Evolutionary conservation across 1,140 invertebrate genomes (phyloP).

Genomic region (Procambarus clarkii): DNA sequence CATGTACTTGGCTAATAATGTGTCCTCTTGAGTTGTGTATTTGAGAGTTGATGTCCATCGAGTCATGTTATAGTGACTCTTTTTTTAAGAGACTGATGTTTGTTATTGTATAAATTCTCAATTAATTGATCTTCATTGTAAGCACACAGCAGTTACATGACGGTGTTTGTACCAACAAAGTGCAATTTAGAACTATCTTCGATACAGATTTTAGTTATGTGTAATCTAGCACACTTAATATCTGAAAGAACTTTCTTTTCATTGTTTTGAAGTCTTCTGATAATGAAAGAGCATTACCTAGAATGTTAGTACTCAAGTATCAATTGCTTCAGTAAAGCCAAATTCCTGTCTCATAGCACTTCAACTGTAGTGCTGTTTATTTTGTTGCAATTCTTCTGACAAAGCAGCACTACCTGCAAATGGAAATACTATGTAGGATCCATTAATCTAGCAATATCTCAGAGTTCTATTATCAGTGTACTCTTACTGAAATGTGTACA

Average conservation of each 20-base stretch:
- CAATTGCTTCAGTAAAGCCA: background rate
- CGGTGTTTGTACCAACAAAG: background rate
- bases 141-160: background rate
- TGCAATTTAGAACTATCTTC: background rate
- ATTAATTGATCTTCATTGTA: background rate
- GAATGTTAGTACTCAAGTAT: background rate
- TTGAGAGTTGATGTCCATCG: background rate
- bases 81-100: background rate
- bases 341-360: no score
- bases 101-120: background rate
- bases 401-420: background rate
- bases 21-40: background rate
- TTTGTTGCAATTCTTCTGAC: background rate
- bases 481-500: no score
- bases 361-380: no score
- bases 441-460: background rate
- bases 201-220: background rate
- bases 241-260: background rate
- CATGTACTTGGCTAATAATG: background rate
- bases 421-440: background rate
- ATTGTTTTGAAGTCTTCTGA: background rate
- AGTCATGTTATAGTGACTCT: constrained; percentile 2
- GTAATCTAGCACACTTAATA: background rate
- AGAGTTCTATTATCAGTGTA: no score
- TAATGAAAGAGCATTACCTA: background rate